Base-by-base conservation (phyloP, 2,797 vertebrate genomes). In the Echeneis naucrates region DNA sequence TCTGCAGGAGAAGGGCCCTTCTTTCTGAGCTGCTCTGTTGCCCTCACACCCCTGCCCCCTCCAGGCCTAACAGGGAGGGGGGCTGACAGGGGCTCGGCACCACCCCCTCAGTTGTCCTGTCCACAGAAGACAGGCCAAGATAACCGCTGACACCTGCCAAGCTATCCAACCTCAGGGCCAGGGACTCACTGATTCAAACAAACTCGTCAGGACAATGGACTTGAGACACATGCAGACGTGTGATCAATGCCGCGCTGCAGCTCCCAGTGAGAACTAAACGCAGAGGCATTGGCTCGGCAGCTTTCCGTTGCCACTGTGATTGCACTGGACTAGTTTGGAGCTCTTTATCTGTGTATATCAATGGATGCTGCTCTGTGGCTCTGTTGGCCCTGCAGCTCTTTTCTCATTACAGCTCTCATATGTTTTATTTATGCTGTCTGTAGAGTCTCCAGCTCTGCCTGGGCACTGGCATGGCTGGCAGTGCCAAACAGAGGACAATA, bases 341-440 rank as follows among this genome's bases (percentile, higher is more conserved):
- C 55, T 30, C 70, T 78, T 77, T 62, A 56, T 38, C 75, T 65
- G 64, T 80, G 68, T 84, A 27, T 77, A 85, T 87, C 75, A 63
- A 56, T 59, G 74, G 75, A 76, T 55, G 30, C 56, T 66, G 81
- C 75, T 89, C 86, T 85, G 75, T 79, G 84, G 79, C 76, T 86
- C 80, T 63, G 71, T 79, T 93, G 90, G 90, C 85, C 86, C 84
- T 51, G 85, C 69, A 77, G 80, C 85, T 90, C 80, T 89, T 88
- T 92, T 83, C 91, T 93, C 92, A 95, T 94, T 91, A 93, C 89
- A 66, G 84, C 81, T 77, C 81, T 94, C 90, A 92, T 92, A 93
- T 93, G 92, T 92, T 95, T 94, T 93, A 93, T 95, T 95, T 93
- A 94, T 92, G 91, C 89, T 30, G 91, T 93, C 90, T 94, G 93